Evolutionary conservation across 2,888 invertebrate species (phyloP), one percentile per base, ranked within the genome.

Genomic region (Neelides folsomi): DNA sequence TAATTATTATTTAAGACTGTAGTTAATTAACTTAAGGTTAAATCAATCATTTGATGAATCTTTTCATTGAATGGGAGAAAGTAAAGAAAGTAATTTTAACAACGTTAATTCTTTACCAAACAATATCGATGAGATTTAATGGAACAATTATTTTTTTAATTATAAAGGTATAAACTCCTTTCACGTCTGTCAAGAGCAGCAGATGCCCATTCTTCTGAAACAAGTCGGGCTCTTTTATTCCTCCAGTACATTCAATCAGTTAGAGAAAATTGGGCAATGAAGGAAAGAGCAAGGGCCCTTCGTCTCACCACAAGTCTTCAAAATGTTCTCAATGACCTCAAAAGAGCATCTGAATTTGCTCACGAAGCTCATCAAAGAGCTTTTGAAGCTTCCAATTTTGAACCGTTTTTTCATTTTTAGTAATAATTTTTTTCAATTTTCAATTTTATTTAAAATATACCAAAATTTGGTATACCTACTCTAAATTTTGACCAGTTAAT

Each of bases 291-390:
- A 37, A 52, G 51, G 45, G 54, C 54, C 5, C 34, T 49, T 20
- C 47, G 49, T 7, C 42, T 54, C n/a, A 40, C 54, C 10, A 44
- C 45, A 8, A 40, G 51, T 16, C 47, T 54, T 36, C 51, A 51
- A 40, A 48, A 49, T 16, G 47, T 51, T 3, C 48, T 54, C 8
- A 37, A 51, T 12, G 54, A 54, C 40, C 40, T 54, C 13, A 54
- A 43, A 20, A 38, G 41, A 46, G 50, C 54, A 9, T 16, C 39
- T 12, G 51, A 54, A 36, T 51, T 51, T 44, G 50, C 54, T 19
- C 43, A 51, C 37, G 43, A 37, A 7, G 51, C 54, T 44, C 50
- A 51, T 42, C 27, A 27, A 27, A 27, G 27, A 7, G 27, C 27
- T 5, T 27, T 27, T 27, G 27, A 27, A 27, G 27, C 27, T 5